Conservation (phyloP, 2,113 vertebrate genomes). For the Menura novaehollandiae region DNA sequence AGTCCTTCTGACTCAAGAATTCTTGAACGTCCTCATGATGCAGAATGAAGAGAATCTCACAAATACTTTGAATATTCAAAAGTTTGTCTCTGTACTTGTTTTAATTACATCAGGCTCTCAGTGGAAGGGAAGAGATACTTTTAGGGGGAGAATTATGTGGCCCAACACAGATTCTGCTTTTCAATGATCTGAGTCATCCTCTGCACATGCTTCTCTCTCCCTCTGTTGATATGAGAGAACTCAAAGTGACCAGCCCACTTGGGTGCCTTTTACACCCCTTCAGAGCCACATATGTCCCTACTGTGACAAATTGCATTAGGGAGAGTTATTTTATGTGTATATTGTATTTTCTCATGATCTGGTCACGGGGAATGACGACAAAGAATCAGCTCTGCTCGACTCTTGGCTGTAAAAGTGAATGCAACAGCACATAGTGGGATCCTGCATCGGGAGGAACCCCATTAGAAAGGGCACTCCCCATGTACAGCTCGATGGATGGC, state of each 20-base stretch:
- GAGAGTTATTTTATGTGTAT: background rate
- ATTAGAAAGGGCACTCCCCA: background rate
- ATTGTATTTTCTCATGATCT: background rate
- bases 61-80: background rate
- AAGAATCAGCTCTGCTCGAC: background rate
- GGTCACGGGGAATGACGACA: background rate
- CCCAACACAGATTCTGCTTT: background rate
- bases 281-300: background rate
- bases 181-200: background rate
- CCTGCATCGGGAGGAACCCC: background rate
- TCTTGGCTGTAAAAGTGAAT: background rate
- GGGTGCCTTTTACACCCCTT: background rate
- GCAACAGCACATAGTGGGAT: background rate
- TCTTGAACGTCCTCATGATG: background rate
- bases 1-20: background rate
- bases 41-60: background rate
- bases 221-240: background rate
- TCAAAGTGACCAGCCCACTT: background rate
- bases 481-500: background rate
- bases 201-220: background rate
- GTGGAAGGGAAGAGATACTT: background rate
- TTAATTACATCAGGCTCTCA: background rate
- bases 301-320: background rate
- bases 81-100: background rate
- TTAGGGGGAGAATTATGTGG: background rate